These are phyloP conservation scores for Notamacropus eugenii DNA, from an alignment of 2,797 vertebrate species.

Conservation along the genomic window DNA sequence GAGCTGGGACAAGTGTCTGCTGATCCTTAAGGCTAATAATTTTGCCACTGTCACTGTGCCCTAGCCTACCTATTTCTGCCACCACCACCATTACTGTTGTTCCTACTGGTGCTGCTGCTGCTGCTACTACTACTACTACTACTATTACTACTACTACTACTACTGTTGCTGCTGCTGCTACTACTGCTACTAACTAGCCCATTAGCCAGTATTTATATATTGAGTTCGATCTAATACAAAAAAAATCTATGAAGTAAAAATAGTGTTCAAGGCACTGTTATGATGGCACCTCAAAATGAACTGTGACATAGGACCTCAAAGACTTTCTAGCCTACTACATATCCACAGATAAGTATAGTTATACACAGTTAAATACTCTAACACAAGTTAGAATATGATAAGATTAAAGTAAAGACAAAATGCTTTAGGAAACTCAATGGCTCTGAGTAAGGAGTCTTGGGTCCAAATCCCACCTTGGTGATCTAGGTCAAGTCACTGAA, in stretches of 20 bases:
- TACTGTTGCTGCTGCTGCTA: too few relatives aligned
- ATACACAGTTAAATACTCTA: neutral
- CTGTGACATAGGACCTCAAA: neutral
- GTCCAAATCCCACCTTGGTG: neutral
- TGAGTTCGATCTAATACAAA: neutral
- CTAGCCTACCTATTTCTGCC: neutral
- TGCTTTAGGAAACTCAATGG: neutral
- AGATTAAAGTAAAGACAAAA: neutral
- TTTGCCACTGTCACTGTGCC: neutral
- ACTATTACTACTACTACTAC: too few relatives aligned
- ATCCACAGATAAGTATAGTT: neutral
- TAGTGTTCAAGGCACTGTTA: neutral
- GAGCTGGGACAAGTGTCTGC: neutral
- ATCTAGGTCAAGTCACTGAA: neutral
- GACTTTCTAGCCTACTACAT: neutral
- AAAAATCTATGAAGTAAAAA: neutral
- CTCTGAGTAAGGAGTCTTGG: neutral
- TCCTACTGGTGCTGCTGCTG: neutral
- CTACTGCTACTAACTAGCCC: too few relatives aligned
- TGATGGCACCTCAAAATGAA: neutral
- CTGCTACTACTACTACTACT: too few relatives aligned
- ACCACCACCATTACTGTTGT: neutral
- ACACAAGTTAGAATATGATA: too few relatives aligned
- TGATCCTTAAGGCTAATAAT: neutral
- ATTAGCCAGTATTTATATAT: neutral